Percentiles rank a stretch among this genome's conserved stretches.
Conservation (phyloP, 2,797 vertebrate genomes). For the Platalea minor region DNA sequence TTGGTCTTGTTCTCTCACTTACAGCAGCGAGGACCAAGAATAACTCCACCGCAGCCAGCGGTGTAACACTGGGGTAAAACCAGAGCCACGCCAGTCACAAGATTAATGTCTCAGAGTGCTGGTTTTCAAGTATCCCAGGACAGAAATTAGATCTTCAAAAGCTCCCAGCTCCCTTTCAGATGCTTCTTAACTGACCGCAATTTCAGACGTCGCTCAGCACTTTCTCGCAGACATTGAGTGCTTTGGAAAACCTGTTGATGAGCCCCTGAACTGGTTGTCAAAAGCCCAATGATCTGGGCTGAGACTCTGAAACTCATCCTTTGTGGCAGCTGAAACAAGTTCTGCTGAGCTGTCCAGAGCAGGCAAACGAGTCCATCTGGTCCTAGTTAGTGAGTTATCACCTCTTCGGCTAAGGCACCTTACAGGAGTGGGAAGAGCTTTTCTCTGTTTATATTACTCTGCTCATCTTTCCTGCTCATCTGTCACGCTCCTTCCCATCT, state of each 20-base stretch:
- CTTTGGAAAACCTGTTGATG: neutral
- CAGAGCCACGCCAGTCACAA: neutral
- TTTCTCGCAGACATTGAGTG: rapidly evolving
- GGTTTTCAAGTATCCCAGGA: neutral
- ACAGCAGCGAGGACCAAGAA: neutral
- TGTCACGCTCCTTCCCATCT: neutral
- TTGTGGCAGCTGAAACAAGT: neutral
- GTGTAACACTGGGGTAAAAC: neutral
- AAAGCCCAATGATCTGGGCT: neutral
- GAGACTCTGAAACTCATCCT: neutral
- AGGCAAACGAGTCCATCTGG: neutral
- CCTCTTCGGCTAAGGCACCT: neutral
- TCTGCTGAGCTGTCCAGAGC: neutral
- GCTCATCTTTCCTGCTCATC: neutral
- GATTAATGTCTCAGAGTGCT: neutral
- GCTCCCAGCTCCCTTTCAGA: neutral
- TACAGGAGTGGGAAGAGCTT: neutral
- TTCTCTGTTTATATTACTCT: neutral
- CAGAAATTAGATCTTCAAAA: neutral
- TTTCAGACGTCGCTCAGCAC: neutral
- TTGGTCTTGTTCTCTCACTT: neutral
- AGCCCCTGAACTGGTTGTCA: neutral
- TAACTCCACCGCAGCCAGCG: neutral
- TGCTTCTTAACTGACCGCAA: neutral
- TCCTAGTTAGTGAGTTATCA: neutral